These are phyloP conservation scores for Bradypodion ventrale DNA, from an alignment of 2,797 vertebrate genomes.

Conservation along the genomic window DNA sequence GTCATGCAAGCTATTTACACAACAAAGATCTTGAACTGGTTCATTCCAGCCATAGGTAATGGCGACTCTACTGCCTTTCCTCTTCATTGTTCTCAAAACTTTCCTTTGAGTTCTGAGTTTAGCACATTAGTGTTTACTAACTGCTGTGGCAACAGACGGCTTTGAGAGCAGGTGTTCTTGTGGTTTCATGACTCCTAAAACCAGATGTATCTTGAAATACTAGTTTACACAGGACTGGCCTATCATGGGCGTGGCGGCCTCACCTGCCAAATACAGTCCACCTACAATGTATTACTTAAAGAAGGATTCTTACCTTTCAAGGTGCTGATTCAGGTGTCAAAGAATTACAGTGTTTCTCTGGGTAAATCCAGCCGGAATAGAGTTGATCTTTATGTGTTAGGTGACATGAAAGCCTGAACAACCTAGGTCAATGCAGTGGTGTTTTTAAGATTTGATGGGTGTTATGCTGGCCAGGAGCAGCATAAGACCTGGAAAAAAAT, in stretches of 20 bases:
- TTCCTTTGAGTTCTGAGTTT: not conserved
- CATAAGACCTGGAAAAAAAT: no score
- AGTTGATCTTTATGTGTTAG: no score
- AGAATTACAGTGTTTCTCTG: no score
- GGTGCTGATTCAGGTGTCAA: no score
- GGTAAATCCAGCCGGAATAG: no score
- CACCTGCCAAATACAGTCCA: not conserved
- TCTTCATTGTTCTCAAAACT: not conserved
- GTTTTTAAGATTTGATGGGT: no score
- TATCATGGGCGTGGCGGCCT: not conserved
- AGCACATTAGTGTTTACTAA: not conserved
- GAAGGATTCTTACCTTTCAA: no score
- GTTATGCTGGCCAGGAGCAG: no score
- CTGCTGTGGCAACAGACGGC: not conserved
- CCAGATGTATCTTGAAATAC: not conserved
- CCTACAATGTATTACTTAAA: no score
- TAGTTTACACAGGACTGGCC: not conserved
- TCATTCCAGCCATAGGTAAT: slow-evolving; percentile 2
- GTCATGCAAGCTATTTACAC: slow-evolving; percentile 14
- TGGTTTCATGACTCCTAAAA: not conserved
- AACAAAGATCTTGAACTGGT: slow-evolving; percentile 19
- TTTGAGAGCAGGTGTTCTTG: not conserved
- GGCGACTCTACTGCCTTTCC: not conserved
- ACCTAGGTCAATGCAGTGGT: no score
- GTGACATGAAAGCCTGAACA: no score